Conservation (phyloP, 2,113 vertebrate species). For the Chamaea fasciata region DNA sequence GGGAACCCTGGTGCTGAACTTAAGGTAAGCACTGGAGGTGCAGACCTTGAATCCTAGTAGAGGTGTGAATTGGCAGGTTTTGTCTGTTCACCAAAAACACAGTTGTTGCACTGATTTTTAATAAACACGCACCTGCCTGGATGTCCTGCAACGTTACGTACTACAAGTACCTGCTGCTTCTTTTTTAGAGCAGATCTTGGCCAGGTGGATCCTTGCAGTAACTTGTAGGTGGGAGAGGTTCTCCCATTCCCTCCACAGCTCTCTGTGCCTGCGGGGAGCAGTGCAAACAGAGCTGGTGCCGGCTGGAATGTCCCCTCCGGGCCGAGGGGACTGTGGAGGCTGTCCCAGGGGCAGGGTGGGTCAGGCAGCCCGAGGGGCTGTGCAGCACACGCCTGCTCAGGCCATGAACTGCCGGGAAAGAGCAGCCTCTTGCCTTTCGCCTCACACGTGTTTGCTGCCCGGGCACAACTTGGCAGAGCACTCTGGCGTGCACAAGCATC, state of each 20-base stretch:
- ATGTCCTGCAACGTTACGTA: not conserved
- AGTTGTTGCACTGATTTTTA: not conserved
- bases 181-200: not conserved
- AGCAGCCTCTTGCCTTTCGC: not conserved
- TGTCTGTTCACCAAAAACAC: not conserved
- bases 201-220: not conserved
- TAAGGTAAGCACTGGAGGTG: not conserved
- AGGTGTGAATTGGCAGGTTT: not conserved
- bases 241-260: not conserved
- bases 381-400: not conserved
- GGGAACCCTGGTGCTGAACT: not conserved
- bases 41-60: not conserved
- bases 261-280: not conserved
- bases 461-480: not conserved
- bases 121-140: not conserved
- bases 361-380: not conserved
- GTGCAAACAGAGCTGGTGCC: not conserved
- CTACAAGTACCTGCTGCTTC: not conserved
- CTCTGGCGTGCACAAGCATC: not conserved
- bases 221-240: not conserved
- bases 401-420: not conserved
- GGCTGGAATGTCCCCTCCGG: fast-evolving
- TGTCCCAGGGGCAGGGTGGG: fast-evolving
- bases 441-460: not conserved
- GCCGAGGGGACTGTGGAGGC: not conserved